Evolutionary conservation across 2,888 invertebrate genomes (phyloP).

Genomic region (Dryobotodes eremita): DNA sequence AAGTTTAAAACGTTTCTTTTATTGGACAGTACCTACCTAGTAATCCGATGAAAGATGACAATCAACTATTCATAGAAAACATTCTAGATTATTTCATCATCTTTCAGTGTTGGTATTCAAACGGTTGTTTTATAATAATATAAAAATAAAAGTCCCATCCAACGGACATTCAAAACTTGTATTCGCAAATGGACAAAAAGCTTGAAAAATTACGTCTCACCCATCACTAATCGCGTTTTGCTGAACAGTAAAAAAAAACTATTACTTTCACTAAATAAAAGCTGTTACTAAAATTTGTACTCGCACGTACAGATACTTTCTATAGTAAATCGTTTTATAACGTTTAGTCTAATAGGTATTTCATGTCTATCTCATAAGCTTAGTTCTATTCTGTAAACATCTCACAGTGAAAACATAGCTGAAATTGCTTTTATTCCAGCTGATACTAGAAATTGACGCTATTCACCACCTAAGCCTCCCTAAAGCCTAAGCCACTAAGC

Average conservation of each 20-base stretch:
- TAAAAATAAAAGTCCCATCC: slow-evolving; percentile 24
- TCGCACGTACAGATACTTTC: slow-evolving; percentile 52
- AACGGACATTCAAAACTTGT: slow-evolving; percentile 36
- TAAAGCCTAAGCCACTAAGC: too few relatives aligned
- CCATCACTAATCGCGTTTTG: slow-evolving; percentile 56
- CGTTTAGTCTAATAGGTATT: slow-evolving; percentile 8
- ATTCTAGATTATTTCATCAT: not conserved
- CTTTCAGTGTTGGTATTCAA: not conserved
- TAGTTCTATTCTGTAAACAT: too few relatives aligned
- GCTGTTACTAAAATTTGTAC: slow-evolving; percentile 40
- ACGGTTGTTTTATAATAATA: slow-evolving; percentile 34
- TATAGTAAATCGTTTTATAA: slow-evolving; percentile 39
- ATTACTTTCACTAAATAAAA: slow-evolving; percentile 62
- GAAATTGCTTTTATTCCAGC: too few relatives aligned
- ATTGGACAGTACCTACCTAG: not conserved
- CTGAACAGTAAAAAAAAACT: slow-evolving; percentile 51
- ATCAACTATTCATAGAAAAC: not conserved
- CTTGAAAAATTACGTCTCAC: slow-evolving; percentile 60
- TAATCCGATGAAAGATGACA: not conserved
- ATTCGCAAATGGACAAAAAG: slow-evolving; percentile 51
- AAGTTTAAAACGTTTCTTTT: not conserved
- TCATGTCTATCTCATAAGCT: slow-evolving; percentile 8
- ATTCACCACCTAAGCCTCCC: too few relatives aligned
- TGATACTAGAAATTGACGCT: too few relatives aligned
- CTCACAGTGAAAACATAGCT: too few relatives aligned